Conservation (phyloP, 2,113 vertebrate species). For the Elaphurus davidianus region DNA sequence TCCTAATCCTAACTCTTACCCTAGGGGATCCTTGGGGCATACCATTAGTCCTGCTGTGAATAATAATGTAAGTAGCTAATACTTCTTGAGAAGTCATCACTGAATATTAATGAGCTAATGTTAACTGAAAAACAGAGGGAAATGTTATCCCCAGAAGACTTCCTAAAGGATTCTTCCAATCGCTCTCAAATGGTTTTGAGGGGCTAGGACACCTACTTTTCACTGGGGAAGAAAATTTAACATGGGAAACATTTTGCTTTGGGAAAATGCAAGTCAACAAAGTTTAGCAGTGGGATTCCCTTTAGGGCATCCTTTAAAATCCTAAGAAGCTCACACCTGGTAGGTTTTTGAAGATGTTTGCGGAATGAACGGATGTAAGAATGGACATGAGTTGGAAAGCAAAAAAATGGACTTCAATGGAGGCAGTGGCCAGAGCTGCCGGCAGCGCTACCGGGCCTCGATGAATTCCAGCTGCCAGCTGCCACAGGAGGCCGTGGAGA, state of each 20-base stretch:
- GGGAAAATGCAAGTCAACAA: neutral
- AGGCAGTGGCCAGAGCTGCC: neutral
- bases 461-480: neutral
- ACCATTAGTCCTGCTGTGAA: neutral
- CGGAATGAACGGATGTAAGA: neutral
- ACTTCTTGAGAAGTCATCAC: neutral
- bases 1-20: neutral
- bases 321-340: neutral
- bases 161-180: neutral
- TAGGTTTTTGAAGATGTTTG: neutral
- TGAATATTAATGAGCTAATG: constrained; percentile 5
- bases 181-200: neutral
- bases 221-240: neutral
- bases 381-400: neutral
- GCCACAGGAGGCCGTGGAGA: neutral
- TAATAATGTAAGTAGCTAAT: neutral
- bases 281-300: neutral
- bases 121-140: neutral
- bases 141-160: neutral
- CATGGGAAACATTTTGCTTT: neutral
- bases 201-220: neutral
- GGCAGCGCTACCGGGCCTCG: neutral
- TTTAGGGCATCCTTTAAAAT: neutral
- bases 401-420: neutral
- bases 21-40: neutral